Conservation (phyloP, 2,797 vertebrate genomes). For the Gallinago solitaria region DNA sequence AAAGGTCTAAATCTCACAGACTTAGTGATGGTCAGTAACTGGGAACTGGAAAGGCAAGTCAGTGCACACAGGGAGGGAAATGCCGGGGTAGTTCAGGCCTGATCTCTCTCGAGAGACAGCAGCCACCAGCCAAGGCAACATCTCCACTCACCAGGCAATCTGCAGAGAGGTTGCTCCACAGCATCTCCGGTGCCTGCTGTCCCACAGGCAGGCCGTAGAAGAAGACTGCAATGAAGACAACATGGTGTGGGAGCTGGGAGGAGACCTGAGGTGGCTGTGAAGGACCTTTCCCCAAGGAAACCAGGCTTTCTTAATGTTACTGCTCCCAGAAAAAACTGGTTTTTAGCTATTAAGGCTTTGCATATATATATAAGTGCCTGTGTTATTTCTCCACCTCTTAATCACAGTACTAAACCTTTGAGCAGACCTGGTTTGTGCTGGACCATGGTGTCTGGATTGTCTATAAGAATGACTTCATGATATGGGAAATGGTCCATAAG, state of each 20-base stretch:
- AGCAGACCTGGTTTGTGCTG: neutral
- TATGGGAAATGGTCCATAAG: neutral
- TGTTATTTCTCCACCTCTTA: neutral
- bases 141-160: no score
- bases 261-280: neutral
- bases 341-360: neutral
- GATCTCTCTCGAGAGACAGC: accelerated
- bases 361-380: neutral
- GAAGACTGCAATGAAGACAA: neutral
- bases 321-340: neutral
- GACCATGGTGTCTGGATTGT: neutral
- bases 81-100: neutral
- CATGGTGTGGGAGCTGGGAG: neutral
- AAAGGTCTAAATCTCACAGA: neutral
- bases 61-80: neutral
- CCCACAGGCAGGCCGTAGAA: accelerated
- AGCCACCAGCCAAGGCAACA: neutral
- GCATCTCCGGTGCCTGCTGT: neutral
- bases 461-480: neutral
- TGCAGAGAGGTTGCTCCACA: neutral
- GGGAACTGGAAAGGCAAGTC: neutral
- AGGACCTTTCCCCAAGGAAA: neutral
- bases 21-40: no score
- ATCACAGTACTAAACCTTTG: neutral
- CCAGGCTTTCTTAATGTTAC: neutral